These are phyloP conservation scores for Patagioenas fasciata DNA, from an alignment of 2,113 vertebrate genomes.

Conservation along the genomic window DNA sequence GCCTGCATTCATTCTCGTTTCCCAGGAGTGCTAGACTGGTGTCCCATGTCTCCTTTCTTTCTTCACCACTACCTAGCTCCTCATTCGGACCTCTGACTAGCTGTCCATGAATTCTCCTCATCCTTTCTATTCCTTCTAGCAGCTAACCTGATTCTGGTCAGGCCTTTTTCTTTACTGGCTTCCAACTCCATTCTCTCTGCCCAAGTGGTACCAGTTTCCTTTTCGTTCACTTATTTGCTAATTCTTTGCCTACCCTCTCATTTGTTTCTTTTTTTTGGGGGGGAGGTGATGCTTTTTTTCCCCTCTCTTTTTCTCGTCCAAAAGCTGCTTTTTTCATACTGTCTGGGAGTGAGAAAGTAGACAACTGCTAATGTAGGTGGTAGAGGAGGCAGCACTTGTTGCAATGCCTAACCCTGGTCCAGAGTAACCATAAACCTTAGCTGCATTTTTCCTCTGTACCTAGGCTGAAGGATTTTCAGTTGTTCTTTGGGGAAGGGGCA, in stretches of 20 bases:
- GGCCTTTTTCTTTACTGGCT: neutral
- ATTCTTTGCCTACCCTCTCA: neutral
- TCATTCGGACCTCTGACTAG: neutral
- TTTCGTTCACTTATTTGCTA: neutral
- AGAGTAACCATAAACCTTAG: neutral
- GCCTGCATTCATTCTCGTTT: accelerated
- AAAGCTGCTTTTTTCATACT: neutral
- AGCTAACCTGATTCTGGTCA: neutral
- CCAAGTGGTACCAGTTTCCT: neutral
- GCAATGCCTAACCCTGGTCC: neutral
- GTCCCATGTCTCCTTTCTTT: neutral
- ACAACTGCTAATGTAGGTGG: neutral
- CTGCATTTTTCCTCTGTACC: neutral
- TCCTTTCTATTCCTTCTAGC: neutral
- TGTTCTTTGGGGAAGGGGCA: neutral
- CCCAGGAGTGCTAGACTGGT: no score
- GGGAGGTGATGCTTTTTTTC: no score
- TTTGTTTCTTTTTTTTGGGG: neutral
- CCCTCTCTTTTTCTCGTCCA: neutral
- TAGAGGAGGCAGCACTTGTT: neutral
- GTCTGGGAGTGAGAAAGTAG: neutral
- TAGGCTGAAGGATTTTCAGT: neutral
- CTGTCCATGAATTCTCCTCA: neutral
- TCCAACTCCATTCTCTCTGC: neutral
- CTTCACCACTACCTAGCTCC: neutral